Conservation (phyloP, 1,140 invertebrate genomes). For the Diachasma alloeum region DNA sequence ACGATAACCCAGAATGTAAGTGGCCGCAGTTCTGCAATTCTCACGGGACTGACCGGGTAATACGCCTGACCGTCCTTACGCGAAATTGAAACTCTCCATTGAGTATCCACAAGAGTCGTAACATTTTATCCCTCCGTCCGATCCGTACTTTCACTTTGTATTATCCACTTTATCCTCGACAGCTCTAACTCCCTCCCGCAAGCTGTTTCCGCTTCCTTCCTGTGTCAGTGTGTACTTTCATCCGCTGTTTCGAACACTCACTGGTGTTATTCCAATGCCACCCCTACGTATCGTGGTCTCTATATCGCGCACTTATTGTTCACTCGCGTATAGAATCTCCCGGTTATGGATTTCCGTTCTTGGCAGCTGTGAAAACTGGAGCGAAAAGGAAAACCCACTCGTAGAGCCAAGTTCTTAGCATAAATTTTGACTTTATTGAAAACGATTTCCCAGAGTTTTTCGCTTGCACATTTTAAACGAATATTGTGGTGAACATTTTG, state of each 20-base stretch:
- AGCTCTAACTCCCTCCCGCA: neutral
- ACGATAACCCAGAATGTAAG: too few species aligned
- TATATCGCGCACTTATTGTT: too few species aligned
- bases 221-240: neutral
- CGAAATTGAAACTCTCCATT: slow-evolving; percentile 29
- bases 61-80: slow-evolving; percentile 9
- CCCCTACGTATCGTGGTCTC: too few species aligned
- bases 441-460: too few species aligned
- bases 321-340: too few species aligned
- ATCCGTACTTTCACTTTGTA: neutral
- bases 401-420: neutral
- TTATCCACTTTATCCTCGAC: neutral
- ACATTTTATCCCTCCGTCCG: slow-evolving; percentile 17
- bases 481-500: too few species aligned
- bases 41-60: slow-evolving; percentile 3
- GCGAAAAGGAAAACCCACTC: too few species aligned
- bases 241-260: neutral
- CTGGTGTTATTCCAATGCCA: too few species aligned
- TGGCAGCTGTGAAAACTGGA: too few species aligned
- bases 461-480: too few species aligned
- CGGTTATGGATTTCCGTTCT: too few species aligned
- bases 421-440: too few species aligned
- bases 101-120: slow-evolving; percentile 13
- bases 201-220: neutral
- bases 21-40: neutral